These are phyloP conservation scores for Blera fallax DNA, from an alignment of 2,888 invertebrate species.

Conservation along the genomic window DNA sequence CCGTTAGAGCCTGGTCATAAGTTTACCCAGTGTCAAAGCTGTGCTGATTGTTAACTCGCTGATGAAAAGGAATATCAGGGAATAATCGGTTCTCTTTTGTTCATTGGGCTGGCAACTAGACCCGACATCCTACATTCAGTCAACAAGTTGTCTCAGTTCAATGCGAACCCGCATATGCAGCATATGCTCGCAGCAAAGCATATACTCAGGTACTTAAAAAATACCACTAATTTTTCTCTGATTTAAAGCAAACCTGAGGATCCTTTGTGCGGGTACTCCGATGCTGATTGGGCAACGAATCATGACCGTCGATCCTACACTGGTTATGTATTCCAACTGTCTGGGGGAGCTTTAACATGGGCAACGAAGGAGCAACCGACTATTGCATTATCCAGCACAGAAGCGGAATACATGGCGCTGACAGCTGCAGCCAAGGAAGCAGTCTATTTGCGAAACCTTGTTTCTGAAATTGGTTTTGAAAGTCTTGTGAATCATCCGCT, in stretches of 20 bases:
- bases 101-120: constrained; percentile 28
- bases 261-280: neutral
- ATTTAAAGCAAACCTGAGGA: neutral
- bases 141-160: constrained; percentile 55
- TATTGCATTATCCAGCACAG: neutral
- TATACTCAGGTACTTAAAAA: constrained; percentile 43
- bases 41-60: constrained; percentile 8
- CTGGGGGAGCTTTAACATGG: constrained; percentile 15
- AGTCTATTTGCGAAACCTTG: too few species aligned
- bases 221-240: constrained; percentile 12
- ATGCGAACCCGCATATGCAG: constrained; percentile 27
- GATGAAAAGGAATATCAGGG: constrained; percentile 13
- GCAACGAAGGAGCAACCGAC: constrained; percentile 14
- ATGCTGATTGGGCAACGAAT: constrained; percentile 30
- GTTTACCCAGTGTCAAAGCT: constrained; percentile 9
- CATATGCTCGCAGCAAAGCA: constrained; percentile 61
- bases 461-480: too few species aligned
- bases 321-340: neutral
- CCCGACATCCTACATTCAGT: constrained; percentile 55
- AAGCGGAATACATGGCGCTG: neutral
- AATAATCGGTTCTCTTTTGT: constrained; percentile 11
- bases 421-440: neutral
- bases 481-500: too few species aligned
- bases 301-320: constrained; percentile 6
- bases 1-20: constrained; percentile 17